Base-by-base conservation (phyloP, 2,797 vertebrate genomes). In the Macropodus opercularis region DNA sequence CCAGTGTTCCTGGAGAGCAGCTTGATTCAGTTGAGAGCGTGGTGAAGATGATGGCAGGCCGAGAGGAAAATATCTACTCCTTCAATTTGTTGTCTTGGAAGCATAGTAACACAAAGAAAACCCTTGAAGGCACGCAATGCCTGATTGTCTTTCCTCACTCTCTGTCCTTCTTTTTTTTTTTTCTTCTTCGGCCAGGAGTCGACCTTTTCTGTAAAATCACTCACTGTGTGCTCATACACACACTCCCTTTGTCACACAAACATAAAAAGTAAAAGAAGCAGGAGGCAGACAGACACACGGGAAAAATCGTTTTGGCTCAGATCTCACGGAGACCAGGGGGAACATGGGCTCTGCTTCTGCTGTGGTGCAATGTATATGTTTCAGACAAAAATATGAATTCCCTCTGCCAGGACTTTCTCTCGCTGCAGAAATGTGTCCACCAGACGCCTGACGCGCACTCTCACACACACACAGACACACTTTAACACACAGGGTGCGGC, bases 341-440 rank as follows among this genome's bases (percentile, higher is more conserved):
- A 70, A 76, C 56, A 35, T 10, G 18, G 40, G 44, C 43, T 77
- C 51, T 55, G 54, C 56, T 43, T 75, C 63, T 35, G 52, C 69
- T 78, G 51, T 54, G 56, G 53, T 51, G 41, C 42, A 13, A 82
- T 80, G 64, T 85, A 81, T 85, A 84, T 68, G 61, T 88, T 87
- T 85, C 69, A 76, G 72, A 75, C 74, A 63, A 74, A 75, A 83
- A 80, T 88, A 86, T 66, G 72, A 87, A 79, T 21, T 51, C 53
- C 69, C 17, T 65, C 71, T 76, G 72, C 70, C 69, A 84, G 63
- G 58, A 62, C 55, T 85, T 74, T 75, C 72, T 81, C 59, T 72
- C 52, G 50, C 41, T 71, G 66, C 24, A 48, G 59, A 88, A 88
- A 79, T 84, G 69, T 81, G 75, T 80, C 62, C 52, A 48, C 63